A percentile compares a stretch with the other conserved stretches of the same genome.
These are phyloP conservation scores for Chymomyza procnemis DNA, from an alignment of 2,888 invertebrate species.

Conservation along the genomic window DNA sequence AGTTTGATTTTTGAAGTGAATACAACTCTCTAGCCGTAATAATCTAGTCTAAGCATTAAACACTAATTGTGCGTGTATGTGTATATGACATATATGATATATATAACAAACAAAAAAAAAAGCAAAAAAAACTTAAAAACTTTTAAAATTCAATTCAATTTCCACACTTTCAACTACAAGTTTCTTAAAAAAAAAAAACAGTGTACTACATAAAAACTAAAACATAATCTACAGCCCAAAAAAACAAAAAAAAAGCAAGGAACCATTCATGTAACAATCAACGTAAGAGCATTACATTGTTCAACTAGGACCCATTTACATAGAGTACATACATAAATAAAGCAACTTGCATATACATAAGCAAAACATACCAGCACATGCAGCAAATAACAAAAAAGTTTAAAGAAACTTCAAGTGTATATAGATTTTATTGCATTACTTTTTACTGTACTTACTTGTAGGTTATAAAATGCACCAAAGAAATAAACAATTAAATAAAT, in stretches of 20 bases:
- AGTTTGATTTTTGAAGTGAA: background rate
- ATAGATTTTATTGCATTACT: conserved; percentile 70
- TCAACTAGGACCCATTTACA: conserved; percentile 37
- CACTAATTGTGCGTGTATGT: background rate
- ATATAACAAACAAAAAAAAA: background rate
- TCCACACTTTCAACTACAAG: conserved; percentile 36
- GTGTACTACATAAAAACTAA: conserved; percentile 28
- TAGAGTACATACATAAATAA: background rate
- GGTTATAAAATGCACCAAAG: conserved; percentile 63
- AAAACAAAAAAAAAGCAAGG: conserved; percentile 22
- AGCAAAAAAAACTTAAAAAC: background rate
- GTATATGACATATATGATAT: background rate
- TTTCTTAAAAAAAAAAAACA: conserved; percentile 28
- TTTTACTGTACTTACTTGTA: conserved; percentile 38
- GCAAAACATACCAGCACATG: conserved; percentile 48
- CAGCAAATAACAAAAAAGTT: conserved; percentile 6
- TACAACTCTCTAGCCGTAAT: conserved; percentile 36
- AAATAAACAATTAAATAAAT: conserved; percentile 26
- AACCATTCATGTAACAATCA: conserved; percentile 66
- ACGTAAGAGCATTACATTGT: conserved; percentile 62
- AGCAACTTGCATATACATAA: background rate
- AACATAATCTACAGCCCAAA: conserved; percentile 14
- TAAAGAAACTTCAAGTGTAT: conserved; percentile 55
- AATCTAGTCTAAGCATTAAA: conserved; percentile 32
- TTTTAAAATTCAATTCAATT: conserved; percentile 12